Evolutionary conservation across 2,797 vertebrate species (phyloP).

Genomic region (Masticophis lateralis): DNA sequence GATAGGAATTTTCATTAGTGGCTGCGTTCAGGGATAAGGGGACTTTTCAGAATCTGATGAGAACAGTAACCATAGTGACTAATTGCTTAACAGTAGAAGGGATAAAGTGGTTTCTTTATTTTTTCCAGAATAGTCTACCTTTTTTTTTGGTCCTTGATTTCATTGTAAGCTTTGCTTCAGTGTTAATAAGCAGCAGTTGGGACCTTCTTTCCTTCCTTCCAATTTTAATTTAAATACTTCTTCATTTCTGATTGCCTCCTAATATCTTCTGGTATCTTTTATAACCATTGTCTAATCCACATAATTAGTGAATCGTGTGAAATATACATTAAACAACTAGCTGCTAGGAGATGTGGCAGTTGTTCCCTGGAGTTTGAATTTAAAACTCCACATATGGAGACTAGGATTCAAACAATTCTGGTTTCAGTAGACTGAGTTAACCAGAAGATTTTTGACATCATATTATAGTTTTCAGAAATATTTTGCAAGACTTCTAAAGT

Average conservation of each 20-base stretch:
- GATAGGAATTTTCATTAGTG: slow-evolving; percentile 19
- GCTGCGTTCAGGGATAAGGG: fast-evolving
- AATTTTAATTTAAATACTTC: not conserved
- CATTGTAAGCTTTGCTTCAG: slow-evolving; percentile 14
- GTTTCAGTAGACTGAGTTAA: not conserved
- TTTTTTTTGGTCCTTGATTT: not conserved
- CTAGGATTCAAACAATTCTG: not conserved
- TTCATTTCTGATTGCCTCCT: not conserved
- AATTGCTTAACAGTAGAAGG: slow-evolving; percentile 6
- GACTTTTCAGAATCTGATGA: not conserved
- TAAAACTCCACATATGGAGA: not conserved
- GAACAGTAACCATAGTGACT: not conserved
- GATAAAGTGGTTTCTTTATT: slow-evolving; percentile 11
- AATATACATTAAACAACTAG: slow-evolving; percentile 8
- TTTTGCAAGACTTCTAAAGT: not conserved
- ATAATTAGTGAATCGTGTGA: slow-evolving; percentile 17
- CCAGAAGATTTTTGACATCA: not conserved
- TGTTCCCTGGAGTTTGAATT: slow-evolving; percentile 25
- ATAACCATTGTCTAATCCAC: slow-evolving; percentile 26
- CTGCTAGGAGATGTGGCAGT: slow-evolving; percentile 5
- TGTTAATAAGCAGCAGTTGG: not conserved
- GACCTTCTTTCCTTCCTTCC: not conserved
- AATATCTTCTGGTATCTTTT: slow-evolving; percentile 22
- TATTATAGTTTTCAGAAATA: not conserved
- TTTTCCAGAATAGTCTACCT: not conserved